These are phyloP conservation scores for Ophiodon elongatus DNA, from an alignment of 2,113 vertebrate genomes.

Conservation along the genomic window DNA sequence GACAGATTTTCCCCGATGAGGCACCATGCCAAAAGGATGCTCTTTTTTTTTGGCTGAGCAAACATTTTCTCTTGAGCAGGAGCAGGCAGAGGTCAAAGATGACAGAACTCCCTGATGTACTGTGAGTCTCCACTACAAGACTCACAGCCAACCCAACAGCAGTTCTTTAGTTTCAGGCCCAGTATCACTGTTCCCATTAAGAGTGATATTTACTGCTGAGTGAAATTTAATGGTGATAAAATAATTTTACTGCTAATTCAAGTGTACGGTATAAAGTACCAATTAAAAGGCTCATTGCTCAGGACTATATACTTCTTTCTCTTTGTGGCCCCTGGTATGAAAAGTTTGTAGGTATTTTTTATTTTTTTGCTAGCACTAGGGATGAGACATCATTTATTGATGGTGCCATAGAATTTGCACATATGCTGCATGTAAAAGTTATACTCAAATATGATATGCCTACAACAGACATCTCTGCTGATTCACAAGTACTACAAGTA, in stretches of 20 bases:
- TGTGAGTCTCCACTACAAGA: neutral
- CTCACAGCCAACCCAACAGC: neutral
- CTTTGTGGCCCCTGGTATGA: neutral
- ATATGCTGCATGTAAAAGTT: neutral
- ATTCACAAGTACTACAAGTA: too few species aligned
- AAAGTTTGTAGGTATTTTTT: neutral
- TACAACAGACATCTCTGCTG: neutral
- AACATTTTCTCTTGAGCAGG: neutral
- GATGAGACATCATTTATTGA: neutral
- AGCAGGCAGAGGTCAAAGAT: neutral
- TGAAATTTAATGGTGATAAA: neutral
- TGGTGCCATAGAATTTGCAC: neutral
- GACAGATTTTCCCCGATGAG: too few species aligned
- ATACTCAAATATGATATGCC: neutral
- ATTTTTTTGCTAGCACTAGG: neutral
- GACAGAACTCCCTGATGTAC: neutral
- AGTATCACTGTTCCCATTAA: neutral
- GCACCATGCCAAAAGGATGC: neutral
- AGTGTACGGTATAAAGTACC: neutral
- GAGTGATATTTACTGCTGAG: neutral
- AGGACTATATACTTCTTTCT: neutral
- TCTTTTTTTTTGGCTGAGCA: neutral
- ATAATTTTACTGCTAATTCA: neutral
- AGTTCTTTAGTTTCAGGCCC: too few species aligned
- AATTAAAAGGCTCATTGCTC: neutral